Evolutionary conservation across 1,140 invertebrate species (phyloP).

Genomic region (Agraylea sexmaculata): DNA sequence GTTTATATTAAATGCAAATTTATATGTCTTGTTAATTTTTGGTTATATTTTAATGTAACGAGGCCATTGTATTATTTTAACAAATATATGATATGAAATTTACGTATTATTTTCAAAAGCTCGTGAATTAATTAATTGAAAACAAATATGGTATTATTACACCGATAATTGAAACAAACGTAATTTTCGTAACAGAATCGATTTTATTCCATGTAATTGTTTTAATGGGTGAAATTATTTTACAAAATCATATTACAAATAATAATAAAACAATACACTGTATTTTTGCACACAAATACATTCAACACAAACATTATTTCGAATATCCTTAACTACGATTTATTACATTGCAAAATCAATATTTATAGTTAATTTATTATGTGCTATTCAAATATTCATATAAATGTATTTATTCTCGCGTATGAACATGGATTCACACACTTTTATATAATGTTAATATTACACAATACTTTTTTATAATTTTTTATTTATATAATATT

Average conservation of each 20-base stretch:
- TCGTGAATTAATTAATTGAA: too few species aligned
- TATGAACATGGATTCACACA: too few species aligned
- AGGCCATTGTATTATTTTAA: too few species aligned
- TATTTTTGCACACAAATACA: conserved; percentile 23
- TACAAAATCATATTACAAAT: conserved; percentile 24
- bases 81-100: too few species aligned
- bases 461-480: conserved; percentile 13
- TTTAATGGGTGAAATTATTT: conserved; percentile 23
- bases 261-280: conserved; percentile 22
- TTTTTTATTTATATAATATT: background rate
- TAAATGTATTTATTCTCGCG: conserved; percentile 34
- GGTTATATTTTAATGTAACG: too few species aligned
- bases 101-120: too few species aligned
- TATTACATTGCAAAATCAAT: conserved; percentile 22
- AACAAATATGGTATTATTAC: too few species aligned
- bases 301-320: conserved; percentile 23
- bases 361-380: conserved; percentile 21
- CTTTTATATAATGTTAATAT: too few species aligned
- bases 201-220: conserved; percentile 23
- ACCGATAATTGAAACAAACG: too few species aligned
- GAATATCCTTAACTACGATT: conserved; percentile 20
- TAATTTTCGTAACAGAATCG: conserved; percentile 21
- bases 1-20: too few species aligned
- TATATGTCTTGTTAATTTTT: too few species aligned
- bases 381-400: conserved; percentile 17